These are phyloP conservation scores for Percina caprodes DNA, from an alignment of 2,113 vertebrate genomes.

Conservation along the genomic window DNA sequence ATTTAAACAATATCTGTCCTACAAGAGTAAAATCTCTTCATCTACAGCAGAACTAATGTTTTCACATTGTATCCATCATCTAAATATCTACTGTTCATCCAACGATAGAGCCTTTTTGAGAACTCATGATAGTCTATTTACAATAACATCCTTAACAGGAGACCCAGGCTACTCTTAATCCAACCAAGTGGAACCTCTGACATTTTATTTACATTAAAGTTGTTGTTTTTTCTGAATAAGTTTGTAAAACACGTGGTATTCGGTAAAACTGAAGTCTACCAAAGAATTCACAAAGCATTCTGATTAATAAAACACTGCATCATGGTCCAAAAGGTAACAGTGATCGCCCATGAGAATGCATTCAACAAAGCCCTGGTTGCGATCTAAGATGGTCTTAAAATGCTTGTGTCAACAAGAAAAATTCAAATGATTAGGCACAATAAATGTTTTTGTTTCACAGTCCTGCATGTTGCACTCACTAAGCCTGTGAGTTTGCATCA, in stretches of 20 bases:
- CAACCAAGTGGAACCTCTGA: slow-evolving; percentile 49
- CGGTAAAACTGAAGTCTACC: slow-evolving; percentile 43
- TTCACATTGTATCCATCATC: slow-evolving; percentile 58
- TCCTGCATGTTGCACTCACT: slow-evolving; percentile 53
- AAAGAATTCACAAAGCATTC: slow-evolving; percentile 39
- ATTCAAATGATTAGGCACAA: slow-evolving; percentile 77
- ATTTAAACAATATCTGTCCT: slow-evolving; percentile 52
- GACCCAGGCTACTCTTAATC: slow-evolving; percentile 43
- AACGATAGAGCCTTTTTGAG: slow-evolving; percentile 63
- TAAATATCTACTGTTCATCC: slow-evolving; percentile 53
- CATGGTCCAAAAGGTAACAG: slow-evolving; percentile 43
- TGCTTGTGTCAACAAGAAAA: slow-evolving; percentile 54
- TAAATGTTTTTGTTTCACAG: slow-evolving; percentile 61
- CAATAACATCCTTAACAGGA: slow-evolving; percentile 61
- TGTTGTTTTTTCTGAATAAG: slow-evolving; percentile 30
- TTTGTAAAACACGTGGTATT: slow-evolving; percentile 51
- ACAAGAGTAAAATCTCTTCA: slow-evolving; percentile 63
- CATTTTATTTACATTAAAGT: slow-evolving; percentile 75
- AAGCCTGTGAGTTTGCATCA: slow-evolving; percentile 45
- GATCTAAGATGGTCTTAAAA: slow-evolving; percentile 57
- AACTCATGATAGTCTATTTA: slow-evolving; percentile 62
- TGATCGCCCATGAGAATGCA: slow-evolving; percentile 61
- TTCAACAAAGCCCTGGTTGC: slow-evolving; percentile 60
- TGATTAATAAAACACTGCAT: slow-evolving; percentile 56
- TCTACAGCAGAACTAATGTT: slow-evolving; percentile 68